These are phyloP conservation scores for Oreonectes daqikongensis DNA, from an alignment of 2,797 vertebrate species.

Conservation along the genomic window DNA sequence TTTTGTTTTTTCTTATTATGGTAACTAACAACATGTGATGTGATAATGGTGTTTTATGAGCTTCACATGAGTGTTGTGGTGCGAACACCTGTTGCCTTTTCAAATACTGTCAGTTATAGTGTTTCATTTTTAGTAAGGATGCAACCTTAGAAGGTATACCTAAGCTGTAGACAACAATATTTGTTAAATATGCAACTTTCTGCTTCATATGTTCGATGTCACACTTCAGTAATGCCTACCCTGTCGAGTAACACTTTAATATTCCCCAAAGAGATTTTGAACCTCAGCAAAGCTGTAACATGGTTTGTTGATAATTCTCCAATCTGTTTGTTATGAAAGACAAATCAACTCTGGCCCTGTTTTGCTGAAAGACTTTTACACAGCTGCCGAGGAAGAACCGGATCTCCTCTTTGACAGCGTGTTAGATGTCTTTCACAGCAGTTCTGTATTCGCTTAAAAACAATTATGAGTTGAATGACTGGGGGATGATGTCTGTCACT, in stretches of 20 bases:
- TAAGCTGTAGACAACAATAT: background rate
- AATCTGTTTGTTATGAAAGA: slow-evolving; percentile 30
- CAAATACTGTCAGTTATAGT: too few species aligned
- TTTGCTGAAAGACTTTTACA: slow-evolving; percentile 15
- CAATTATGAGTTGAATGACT: slow-evolving; percentile 45
- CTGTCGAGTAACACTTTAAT: slow-evolving; percentile 37
- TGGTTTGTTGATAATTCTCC: slow-evolving; percentile 24
- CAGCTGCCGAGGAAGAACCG: background rate
- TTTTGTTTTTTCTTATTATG: too few species aligned
- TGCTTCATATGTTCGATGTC: slow-evolving; percentile 30
- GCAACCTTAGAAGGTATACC: background rate
- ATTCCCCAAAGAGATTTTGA: slow-evolving; percentile 40
- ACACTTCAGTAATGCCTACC: slow-evolving; percentile 47
- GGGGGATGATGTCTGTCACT: slow-evolving; percentile 33
- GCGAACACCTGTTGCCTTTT: too few species aligned
- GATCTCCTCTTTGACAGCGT: background rate
- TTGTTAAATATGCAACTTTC: slow-evolving; percentile 15
- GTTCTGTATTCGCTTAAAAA: slow-evolving; percentile 16
- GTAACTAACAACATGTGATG: too few species aligned
- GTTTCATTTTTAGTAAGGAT: background rate
- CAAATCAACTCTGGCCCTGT: slow-evolving; percentile 17
- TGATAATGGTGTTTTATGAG: too few species aligned
- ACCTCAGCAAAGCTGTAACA: slow-evolving; percentile 8
- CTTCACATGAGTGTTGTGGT: too few species aligned
- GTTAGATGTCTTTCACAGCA: slow-evolving; percentile 29